These are phyloP conservation scores for Conger conger DNA, from an alignment of 2,113 vertebrate species.

Conservation along the genomic window DNA sequence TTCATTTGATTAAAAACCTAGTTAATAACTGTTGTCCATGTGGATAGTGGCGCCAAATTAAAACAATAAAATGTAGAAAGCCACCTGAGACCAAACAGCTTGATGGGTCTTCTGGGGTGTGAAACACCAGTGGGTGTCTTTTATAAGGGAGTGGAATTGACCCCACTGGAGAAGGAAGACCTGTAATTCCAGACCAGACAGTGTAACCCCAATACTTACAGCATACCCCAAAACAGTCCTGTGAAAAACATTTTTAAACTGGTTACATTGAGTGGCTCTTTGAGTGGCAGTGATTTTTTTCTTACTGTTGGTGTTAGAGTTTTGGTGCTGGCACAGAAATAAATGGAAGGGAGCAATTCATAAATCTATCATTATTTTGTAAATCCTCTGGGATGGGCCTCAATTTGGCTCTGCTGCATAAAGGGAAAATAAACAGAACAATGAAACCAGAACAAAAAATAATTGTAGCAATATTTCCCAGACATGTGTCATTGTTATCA, in stretches of 20 bases:
- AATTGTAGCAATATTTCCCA: not conserved
- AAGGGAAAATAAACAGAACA: not conserved
- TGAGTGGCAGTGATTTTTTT: not conserved
- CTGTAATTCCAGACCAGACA: not conserved
- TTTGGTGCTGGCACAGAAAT: no score
- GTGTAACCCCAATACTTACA: not conserved
- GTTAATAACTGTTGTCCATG: not conserved
- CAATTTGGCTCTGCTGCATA: not conserved
- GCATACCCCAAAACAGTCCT: not conserved
- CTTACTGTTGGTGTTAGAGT: not conserved
- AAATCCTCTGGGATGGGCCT: not conserved
- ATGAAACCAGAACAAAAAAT: not conserved
- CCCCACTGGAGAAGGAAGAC: not conserved
- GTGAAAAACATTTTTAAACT: not conserved
- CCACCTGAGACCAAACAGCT: no score
- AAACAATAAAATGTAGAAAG: no score
- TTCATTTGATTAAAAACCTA: not conserved
- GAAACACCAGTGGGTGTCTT: not conserved
- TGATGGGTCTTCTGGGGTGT: no score
- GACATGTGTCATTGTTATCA: not conserved
- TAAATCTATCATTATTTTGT: not conserved
- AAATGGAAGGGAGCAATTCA: not conserved
- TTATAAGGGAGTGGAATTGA: not conserved
- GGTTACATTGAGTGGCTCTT: no score
- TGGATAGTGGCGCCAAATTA: no score